Conservation (phyloP, 2,888 invertebrate genomes). For the Vanessa cardui region DNA sequence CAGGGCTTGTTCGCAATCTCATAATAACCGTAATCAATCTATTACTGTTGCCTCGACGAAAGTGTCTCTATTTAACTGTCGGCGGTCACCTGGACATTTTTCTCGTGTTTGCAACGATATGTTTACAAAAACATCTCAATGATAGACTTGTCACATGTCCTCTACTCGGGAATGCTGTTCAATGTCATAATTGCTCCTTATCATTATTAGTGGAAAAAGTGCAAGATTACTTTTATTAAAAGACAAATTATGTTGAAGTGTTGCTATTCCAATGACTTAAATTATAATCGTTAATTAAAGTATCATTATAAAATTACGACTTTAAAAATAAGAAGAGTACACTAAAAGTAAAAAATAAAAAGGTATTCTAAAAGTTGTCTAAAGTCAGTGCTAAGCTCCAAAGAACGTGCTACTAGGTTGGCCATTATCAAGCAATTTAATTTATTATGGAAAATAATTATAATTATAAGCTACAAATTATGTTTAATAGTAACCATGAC, state of each 20-base stretch:
- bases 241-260: not conserved
- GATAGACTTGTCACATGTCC: conserved; percentile 15
- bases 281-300: no score
- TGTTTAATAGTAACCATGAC: no score
- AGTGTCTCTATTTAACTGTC: conserved; percentile 30
- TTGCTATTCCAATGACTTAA: no score
- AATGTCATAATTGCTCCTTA: conserved; percentile 19
- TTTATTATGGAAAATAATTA: no score
- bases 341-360: no score
- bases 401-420: no score
- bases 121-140: conserved; percentile 20
- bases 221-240: not conserved
- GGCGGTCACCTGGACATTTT: conserved; percentile 20
- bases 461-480: no score
- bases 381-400: no score
- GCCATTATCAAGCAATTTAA: no score
- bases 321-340: no score
- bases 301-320: no score
- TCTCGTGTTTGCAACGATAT: conserved; percentile 15
- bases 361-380: no score
- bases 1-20: conserved; percentile 30
- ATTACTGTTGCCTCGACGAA: conserved; percentile 23
- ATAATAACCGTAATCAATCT: conserved; percentile 34
- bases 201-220: not conserved
- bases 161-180: conserved; percentile 6